Conservation (phyloP, 2,888 invertebrate species). For the Drosophila prostipennis region DNA sequence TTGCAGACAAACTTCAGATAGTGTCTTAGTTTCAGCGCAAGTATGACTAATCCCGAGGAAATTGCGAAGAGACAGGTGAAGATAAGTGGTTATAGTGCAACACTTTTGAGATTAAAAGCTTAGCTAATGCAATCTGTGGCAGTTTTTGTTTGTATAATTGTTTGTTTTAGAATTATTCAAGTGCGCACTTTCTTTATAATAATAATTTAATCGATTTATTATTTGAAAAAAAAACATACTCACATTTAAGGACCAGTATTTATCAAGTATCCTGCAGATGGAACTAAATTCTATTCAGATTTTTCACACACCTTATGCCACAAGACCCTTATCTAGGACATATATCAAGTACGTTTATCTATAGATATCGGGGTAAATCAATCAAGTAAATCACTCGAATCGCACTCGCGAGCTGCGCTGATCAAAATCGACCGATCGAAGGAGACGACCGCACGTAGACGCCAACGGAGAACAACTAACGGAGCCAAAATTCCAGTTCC, state of each 20-base stretch:
- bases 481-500: constrained; percentile 40
- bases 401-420: constrained; percentile 28
- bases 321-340: constrained; percentile 23
- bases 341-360: constrained; percentile 28
- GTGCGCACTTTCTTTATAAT: neutral
- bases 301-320: constrained; percentile 44
- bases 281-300: neutral
- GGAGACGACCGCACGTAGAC: constrained; percentile 60
- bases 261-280: neutral
- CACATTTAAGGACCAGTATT: constrained; percentile 1
- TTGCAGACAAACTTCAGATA: constrained; percentile 14
- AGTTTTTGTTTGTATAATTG: neutral
- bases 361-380: constrained; percentile 25
- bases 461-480: constrained; percentile 65
- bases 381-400: constrained; percentile 31
- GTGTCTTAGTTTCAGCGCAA: constrained; percentile 5
- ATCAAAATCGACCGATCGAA: neutral
- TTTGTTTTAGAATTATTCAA: constrained; percentile 1
- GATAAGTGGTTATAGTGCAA: neutral
- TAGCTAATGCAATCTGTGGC: neutral
- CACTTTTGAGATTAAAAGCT: constrained; percentile 1
- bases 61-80: neutral
- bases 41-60: constrained; percentile 20
- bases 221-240: constrained; percentile 1
- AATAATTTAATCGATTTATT: too few relatives aligned